Conservation (phyloP, 2,797 vertebrate genomes). For the Anisognathus igniventris region DNA sequence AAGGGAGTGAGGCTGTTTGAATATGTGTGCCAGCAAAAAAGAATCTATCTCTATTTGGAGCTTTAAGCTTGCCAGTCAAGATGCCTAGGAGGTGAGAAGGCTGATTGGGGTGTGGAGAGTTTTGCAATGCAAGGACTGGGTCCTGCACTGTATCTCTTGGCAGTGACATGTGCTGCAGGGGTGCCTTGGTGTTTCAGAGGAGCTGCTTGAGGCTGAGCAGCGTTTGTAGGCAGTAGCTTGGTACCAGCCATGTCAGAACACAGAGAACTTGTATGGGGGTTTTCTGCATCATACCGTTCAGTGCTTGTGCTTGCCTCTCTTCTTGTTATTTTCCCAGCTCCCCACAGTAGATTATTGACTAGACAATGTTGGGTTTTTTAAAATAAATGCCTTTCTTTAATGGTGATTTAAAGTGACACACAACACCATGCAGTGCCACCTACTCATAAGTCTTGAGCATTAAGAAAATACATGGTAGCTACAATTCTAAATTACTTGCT, state of each 20-base stretch:
- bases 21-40: neutral
- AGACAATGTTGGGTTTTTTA: fast-evolving
- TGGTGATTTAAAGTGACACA: neutral
- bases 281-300: neutral
- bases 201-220: neutral
- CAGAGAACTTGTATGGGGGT: fast-evolving
- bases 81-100: neutral
- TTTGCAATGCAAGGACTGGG: neutral
- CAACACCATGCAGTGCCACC: neutral
- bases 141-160: neutral
- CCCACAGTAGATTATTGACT: neutral
- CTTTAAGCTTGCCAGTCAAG: neutral
- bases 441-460: neutral
- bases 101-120: neutral
- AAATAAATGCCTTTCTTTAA: neutral
- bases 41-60: neutral
- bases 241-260: neutral
- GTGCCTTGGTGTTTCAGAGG: neutral
- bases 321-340: neutral
- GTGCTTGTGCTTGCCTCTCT: neutral
- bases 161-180: neutral
- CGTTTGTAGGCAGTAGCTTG: neutral
- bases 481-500: neutral
- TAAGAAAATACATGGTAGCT: neutral
- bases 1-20: neutral